Base-by-base conservation (phyloP, 2,113 vertebrate species). In the Panthera leo region DNA sequence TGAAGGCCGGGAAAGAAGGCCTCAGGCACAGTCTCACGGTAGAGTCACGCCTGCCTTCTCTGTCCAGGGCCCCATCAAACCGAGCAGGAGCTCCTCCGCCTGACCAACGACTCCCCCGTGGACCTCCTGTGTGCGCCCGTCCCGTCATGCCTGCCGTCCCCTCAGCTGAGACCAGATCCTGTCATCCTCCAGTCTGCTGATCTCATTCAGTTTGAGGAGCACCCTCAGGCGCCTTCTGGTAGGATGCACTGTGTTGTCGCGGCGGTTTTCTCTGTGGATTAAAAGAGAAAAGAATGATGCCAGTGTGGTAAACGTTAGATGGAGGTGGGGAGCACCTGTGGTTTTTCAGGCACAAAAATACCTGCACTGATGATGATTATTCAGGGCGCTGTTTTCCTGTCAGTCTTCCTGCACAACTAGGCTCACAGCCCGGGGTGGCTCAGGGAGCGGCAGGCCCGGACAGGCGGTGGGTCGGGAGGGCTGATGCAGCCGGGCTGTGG, bases 61-160 rank as follows among this genome's bases (percentile, higher is more conserved):
- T 70, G 95, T 42, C 34, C 97, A 99, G 99, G 97, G 97, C 97
- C 97, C 67, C 97, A 85, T 68, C 98, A 98, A 23, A 96, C 92
- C 1, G 99, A 99, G 12, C 98, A 99, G 14, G 99, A 99, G 97
- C 99, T 99, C 23, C 99, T 99, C 95, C 99, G 98, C 97, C 98
- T 99, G 97, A 97, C 98, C 6, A 98, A 94, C 0, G 97, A 97
- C 15, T 99, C 99, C 75, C 99, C 99, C 0, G 95, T 99, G 34
- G 99, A 99, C 98, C 99, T 99, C 51, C 97, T 99, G 96, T 99
- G 99, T 92, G 99, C 99, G 7, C 99, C 99, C 0, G 99, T 99
- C 29, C 99, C 99, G 9, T 99, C 99, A 68, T 99, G 99, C 97
- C 98, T 99, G 23, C 99, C 99, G 0, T 99, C 99, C 34, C 99